Evolutionary conservation across 1,140 invertebrate species (phyloP).

Genomic region (Carcinoscorpius rotundicauda): DNA sequence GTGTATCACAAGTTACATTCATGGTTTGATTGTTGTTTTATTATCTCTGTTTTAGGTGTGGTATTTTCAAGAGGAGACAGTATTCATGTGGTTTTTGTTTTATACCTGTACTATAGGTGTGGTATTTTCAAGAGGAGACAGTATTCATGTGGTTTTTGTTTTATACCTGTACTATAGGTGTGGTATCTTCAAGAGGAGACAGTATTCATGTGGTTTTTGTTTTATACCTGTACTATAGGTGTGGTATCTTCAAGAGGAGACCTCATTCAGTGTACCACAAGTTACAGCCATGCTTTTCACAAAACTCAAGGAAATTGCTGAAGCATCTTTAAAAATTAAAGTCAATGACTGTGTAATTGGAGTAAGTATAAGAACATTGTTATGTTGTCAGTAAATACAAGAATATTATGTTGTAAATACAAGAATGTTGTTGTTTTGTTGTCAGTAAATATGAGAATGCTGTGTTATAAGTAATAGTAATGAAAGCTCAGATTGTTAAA

Average conservation of each 20-base stretch:
- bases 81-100: background rate
- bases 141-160: background rate
- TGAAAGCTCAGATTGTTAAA: too few relatives aligned
- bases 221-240: conserved; percentile 12
- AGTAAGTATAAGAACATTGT: conserved; percentile 9
- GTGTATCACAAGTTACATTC: too few relatives aligned
- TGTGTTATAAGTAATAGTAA: too few relatives aligned
- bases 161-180: background rate
- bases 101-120: conserved; percentile 1
- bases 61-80: background rate
- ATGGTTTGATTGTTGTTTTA: too few relatives aligned
- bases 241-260: conserved; percentile 45
- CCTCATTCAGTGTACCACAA: conserved; percentile 85
- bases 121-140: background rate
- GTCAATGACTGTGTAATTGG: conserved; percentile 66
- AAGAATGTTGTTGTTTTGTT: too few relatives aligned
- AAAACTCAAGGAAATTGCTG: conserved; percentile 84
- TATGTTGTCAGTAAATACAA: too few relatives aligned
- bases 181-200: background rate
- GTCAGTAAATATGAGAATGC: too few relatives aligned
- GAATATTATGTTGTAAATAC: too few relatives aligned
- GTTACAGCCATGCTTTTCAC: conserved; percentile 93
- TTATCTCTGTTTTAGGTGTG: too few relatives aligned
- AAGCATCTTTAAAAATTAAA: conserved; percentile 48
- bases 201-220: background rate